Percentiles rank a stretch among this genome's conserved stretches.
Conservation (phyloP, 2,888 invertebrate genomes). For the Pyrocoelia pectoralis region DNA sequence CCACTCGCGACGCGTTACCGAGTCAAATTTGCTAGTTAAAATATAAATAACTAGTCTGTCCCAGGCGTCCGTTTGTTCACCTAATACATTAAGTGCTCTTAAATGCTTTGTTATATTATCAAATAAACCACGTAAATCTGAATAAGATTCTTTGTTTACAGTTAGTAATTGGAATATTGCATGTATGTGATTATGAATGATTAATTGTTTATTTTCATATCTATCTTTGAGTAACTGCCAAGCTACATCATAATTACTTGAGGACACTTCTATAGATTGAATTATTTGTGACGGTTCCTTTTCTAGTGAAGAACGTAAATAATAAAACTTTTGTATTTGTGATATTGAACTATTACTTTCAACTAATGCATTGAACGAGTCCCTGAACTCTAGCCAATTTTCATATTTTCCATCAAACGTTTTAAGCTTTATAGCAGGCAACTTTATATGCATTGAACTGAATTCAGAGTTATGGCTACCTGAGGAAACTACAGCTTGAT, state of each 20-base stretch:
- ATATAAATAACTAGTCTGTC: too few species aligned
- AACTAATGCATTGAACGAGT: constrained; percentile 24
- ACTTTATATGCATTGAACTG: constrained; percentile 9
- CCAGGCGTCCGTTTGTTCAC: neutral
- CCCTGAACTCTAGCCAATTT: too few species aligned
- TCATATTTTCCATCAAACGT: constrained; percentile 23
- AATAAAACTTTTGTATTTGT: constrained; percentile 30
- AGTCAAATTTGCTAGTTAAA: constrained; percentile 11
- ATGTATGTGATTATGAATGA: constrained; percentile 14
- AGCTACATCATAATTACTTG: neutral
- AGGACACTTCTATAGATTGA: constrained; percentile 32
- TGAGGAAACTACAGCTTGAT: neutral
- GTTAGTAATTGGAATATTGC: constrained; percentile 35
- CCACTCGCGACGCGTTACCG: neutral
- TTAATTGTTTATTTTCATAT: constrained; percentile 36
- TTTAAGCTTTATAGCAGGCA: constrained; percentile 31
- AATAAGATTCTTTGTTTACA: constrained; percentile 1
- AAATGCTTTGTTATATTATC: constrained; percentile 5
- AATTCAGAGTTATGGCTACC: neutral
- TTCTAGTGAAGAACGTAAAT: constrained; percentile 24
- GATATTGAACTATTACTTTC: neutral
- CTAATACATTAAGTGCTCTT: neutral
- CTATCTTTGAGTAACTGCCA: constrained; percentile 2
- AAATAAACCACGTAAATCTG: neutral
- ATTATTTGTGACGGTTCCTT: constrained; percentile 32